phyloP scores from a whole-genome alignment of 2,888 invertebrate species.

The Apoda limacodes region DNA sequence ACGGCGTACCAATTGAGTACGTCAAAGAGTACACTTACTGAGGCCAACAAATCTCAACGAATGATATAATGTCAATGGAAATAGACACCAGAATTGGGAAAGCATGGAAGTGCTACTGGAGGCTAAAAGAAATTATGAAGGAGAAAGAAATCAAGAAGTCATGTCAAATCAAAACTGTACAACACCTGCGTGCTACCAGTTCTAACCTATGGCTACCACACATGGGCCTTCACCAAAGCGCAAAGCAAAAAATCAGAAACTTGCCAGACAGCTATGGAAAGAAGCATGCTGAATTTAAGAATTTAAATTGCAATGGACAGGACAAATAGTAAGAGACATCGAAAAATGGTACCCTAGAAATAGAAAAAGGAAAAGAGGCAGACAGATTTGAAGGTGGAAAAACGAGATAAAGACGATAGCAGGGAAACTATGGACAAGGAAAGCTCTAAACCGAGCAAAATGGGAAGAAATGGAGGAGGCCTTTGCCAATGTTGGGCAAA shows the following conservation, averaged over 20 bases:
- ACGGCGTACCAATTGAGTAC: too few relatives aligned
- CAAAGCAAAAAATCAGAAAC: constrained; percentile 5
- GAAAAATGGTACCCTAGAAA: neutral
- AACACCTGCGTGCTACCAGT: neutral
- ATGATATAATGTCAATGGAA: neutral
- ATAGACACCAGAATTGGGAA: neutral
- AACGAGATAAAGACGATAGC: too few relatives aligned
- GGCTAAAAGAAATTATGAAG: neutral
- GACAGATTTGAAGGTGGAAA: too few relatives aligned
- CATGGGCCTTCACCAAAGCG: constrained; percentile 5
- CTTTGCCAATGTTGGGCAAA: too few relatives aligned
- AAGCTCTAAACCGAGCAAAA: too few relatives aligned
- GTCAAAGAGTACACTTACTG: too few relatives aligned
- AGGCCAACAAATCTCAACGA: constrained; percentile 3
- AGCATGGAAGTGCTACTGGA: neutral
- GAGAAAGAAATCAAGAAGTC: neutral
- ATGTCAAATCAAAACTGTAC: neutral
- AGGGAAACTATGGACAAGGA: too few relatives aligned
- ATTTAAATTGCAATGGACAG: too few relatives aligned
- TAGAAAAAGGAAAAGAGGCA: too few relatives aligned
- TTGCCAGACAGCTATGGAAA: constrained; percentile 3
- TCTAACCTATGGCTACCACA: neutral
- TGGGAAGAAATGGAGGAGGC: too few relatives aligned
- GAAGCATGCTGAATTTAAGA: constrained; percentile 1
- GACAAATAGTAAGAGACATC: constrained; percentile 1